phyloP scores from a whole-genome alignment of 2,797 vertebrate species.

The Siniperca undulata region DNA sequence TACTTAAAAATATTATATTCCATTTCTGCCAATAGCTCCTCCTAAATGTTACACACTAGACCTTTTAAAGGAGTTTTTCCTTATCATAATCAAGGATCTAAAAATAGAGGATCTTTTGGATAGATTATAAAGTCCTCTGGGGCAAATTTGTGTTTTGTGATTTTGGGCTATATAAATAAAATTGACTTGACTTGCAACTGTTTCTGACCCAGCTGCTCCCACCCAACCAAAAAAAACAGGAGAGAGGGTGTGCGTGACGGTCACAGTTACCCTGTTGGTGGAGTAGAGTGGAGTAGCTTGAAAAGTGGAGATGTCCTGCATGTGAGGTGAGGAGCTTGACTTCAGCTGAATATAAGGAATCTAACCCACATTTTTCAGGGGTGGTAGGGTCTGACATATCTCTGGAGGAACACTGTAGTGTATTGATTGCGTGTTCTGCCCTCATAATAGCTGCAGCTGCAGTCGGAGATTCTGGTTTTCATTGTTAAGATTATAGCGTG shows the following conservation, averaged over 20 bases:
- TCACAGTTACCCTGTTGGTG: too few species aligned
- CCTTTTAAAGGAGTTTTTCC: neutral
- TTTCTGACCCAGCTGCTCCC: constrained; percentile 3
- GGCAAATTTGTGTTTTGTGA: neutral
- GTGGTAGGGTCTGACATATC: constrained; percentile 16
- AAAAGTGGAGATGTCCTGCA: neutral
- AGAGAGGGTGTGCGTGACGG: too few species aligned
- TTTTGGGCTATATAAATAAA: neutral
- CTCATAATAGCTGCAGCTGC: constrained; percentile 32
- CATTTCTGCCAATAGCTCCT: too few species aligned
- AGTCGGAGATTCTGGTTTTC: constrained; percentile 12
- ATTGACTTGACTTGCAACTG: neutral
- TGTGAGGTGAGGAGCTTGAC: constrained; percentile 27
- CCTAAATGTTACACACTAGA: too few species aligned
- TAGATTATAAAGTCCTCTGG: neutral
- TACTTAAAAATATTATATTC: too few species aligned
- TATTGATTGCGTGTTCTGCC: constrained; percentile 47
- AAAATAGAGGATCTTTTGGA: constrained; percentile 2
- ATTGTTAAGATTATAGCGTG: neutral
- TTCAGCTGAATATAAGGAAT: constrained; percentile 40
- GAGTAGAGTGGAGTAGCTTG: neutral
- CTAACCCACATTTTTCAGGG: constrained; percentile 39
- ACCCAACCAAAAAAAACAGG: neutral
- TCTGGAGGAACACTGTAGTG: constrained; percentile 11
- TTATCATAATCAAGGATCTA: neutral